Evolutionary conservation across 2,113 vertebrate genomes (phyloP).

Genomic region (Hypocryptadius cinnamomeus): DNA sequence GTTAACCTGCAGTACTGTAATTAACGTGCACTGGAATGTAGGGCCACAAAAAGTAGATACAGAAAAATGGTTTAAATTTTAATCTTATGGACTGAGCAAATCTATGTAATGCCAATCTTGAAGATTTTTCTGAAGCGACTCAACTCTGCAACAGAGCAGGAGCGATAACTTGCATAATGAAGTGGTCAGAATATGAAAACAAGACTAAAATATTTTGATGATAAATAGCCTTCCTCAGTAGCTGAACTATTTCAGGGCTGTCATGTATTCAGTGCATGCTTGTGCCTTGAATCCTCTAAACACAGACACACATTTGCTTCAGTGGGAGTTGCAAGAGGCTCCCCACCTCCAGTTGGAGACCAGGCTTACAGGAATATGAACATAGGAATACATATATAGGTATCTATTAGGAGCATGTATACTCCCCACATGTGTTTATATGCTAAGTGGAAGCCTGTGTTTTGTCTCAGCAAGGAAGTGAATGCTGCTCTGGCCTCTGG

Average conservation of each 20-base stretch:
- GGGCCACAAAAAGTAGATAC: not conserved
- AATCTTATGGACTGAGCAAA: not conserved
- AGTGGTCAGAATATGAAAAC: not conserved
- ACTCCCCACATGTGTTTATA: not conserved
- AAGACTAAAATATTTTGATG: not conserved
- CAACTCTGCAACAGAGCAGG: not conserved
- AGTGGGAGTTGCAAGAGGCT: not conserved
- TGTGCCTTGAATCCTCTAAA: not conserved
- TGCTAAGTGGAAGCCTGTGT: not conserved
- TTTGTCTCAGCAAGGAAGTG: not conserved
- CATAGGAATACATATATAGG: not conserved
- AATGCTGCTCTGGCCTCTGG: not conserved
- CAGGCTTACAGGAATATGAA: not conserved
- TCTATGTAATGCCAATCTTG: not conserved
- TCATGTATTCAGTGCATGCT: not conserved
- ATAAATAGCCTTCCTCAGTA: not conserved
- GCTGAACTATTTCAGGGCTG: not conserved
- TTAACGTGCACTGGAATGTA: not conserved
- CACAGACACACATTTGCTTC: not conserved
- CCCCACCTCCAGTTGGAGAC: not conserved
- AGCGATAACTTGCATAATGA: not conserved
- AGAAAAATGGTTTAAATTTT: not conserved
- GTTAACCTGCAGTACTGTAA: not conserved
- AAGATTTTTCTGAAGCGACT: not conserved
- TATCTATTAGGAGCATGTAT: not conserved